Conservation (phyloP, 1,140 invertebrate genomes). For the Penaeus chinensis region DNA sequence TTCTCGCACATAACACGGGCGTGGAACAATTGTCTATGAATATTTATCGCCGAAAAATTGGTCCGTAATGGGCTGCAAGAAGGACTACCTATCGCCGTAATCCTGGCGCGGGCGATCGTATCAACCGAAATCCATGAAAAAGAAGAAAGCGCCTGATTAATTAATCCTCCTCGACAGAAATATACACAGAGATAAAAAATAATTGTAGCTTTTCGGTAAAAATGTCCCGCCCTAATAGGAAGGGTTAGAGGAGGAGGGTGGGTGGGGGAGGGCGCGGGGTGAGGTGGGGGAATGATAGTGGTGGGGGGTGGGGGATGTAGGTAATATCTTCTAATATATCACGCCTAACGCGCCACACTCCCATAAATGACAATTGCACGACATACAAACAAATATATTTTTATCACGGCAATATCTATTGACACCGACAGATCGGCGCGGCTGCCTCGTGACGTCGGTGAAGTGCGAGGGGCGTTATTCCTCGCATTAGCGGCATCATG, state of each 20-base stretch:
- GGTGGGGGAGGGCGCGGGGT: too few species aligned
- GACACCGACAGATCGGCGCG: conserved; percentile 24
- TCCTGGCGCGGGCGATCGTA: too few species aligned
- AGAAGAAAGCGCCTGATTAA: too few species aligned
- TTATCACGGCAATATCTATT: conserved; percentile 40
- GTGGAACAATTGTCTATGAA: conserved; percentile 40
- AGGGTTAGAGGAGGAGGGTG: too few species aligned
- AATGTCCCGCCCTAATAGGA: too few species aligned
- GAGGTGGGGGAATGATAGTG: too few species aligned
- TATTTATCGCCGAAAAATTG: conserved; percentile 47
- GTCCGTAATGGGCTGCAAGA: conserved; percentile 10
- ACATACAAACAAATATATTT: conserved; percentile 41
- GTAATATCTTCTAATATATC: not conserved
- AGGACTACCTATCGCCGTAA: not conserved
- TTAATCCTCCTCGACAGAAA: too few species aligned
- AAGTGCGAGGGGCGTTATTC: too few species aligned
- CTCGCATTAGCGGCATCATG: too few species aligned
- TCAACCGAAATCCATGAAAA: too few species aligned
- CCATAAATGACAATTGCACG: conserved; percentile 7
- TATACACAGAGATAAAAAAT: too few species aligned
- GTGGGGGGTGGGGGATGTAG: not conserved
- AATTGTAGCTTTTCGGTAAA: too few species aligned
- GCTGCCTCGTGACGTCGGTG: not conserved
- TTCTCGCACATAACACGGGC: conserved; percentile 21
- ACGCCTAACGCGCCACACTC: not conserved